Percentiles rank a stretch among this genome's conserved stretches.
phyloP scores from a whole-genome alignment of 2,888 invertebrate species.

The Tachystola acroxantha region DNA sequence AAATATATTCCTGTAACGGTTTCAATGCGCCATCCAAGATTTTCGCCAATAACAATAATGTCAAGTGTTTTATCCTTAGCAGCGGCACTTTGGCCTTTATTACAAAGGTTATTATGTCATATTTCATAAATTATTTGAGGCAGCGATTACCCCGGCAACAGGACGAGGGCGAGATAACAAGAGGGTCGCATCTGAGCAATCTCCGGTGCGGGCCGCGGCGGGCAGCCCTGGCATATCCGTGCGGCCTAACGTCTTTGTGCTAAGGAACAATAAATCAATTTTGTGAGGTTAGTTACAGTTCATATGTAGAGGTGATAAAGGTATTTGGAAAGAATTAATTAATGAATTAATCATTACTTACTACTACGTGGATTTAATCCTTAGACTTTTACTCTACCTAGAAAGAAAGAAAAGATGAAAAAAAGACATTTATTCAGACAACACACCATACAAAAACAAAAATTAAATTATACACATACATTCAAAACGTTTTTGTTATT shows the following conservation, averaged over 20 bases:
- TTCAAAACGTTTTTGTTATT: no score
- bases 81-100: slow-evolving; percentile 48
- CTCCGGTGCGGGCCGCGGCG: slow-evolving; percentile 18
- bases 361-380: no score
- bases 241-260: slow-evolving; percentile 1
- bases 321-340: no score
- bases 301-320: no score
- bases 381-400: no score
- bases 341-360: no score
- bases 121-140: slow-evolving; percentile 68
- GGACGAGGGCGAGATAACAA: slow-evolving; percentile 38
- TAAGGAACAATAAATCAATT: slow-evolving; percentile 3
- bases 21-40: slow-evolving; percentile 19
- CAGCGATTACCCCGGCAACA: slow-evolving; percentile 47
- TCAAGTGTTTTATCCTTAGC: slow-evolving; percentile 47
- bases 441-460: no score
- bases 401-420: no score
- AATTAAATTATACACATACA: no score
- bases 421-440: no score
- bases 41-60: slow-evolving; percentile 49
- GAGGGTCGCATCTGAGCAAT: slow-evolving; percentile 26
- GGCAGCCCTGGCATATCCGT: slow-evolving; percentile 1
- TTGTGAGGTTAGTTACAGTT: no score
- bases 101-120: slow-evolving; percentile 65
- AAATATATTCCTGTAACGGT: slow-evolving; percentile 3